phyloP scores from a whole-genome alignment of 2,113 vertebrate genomes.

The Aspidoscelis tigris region DNA sequence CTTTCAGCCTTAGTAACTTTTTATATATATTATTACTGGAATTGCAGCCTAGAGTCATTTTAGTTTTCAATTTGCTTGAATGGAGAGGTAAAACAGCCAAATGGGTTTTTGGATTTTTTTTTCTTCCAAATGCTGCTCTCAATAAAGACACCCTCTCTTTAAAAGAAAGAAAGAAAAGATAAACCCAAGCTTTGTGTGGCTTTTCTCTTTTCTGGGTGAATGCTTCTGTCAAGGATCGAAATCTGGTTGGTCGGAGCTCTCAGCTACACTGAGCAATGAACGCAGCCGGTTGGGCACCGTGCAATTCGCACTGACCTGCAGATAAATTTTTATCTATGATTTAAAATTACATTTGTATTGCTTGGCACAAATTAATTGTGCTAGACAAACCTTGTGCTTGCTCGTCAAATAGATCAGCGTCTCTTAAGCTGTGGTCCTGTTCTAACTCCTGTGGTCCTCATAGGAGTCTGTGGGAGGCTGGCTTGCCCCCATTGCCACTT shows the following conservation, averaged over 20 bases:
- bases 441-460: too few relatives aligned
- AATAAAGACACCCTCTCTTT: slow-evolving; percentile 89
- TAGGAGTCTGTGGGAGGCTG: too few relatives aligned
- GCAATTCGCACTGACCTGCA: neutral
- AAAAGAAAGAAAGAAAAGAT: slow-evolving; percentile 23
- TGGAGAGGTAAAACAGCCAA: slow-evolving; percentile 65
- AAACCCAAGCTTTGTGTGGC: slow-evolving; percentile 34
- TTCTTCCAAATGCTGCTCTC: slow-evolving; percentile 82
- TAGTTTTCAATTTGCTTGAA: slow-evolving; percentile 69
- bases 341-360: too few relatives aligned
- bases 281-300: neutral
- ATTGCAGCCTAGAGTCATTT: slow-evolving; percentile 71
- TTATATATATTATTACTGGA: slow-evolving; percentile 62
- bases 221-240: neutral
- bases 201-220: neutral
- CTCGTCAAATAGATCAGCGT: too few relatives aligned
- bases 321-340: neutral
- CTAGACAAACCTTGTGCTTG: too few relatives aligned
- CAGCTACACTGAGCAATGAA: neutral
- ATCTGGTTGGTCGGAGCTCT: neutral
- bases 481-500: too few relatives aligned
- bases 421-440: too few relatives aligned
- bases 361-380: too few relatives aligned
- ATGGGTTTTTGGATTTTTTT: slow-evolving; percentile 46
- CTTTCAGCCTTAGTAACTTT: slow-evolving; percentile 64